A percentile compares a stretch with the other conserved stretches of the same genome.
Evolutionary conservation across 2,113 vertebrate genomes (phyloP).

Genomic region (Perognathus longimembris): DNA sequence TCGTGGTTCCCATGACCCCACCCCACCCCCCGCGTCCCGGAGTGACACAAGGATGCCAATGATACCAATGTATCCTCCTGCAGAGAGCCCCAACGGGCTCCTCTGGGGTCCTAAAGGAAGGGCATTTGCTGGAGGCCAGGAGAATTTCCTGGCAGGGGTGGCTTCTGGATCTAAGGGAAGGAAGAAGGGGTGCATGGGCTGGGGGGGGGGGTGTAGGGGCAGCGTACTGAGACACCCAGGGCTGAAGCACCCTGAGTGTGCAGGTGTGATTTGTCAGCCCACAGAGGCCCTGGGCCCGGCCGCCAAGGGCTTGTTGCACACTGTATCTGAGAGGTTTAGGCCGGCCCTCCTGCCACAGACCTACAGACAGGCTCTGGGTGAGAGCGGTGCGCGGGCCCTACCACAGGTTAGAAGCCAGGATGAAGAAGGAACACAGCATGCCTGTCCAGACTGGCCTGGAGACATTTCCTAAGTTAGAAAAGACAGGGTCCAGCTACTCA

Average conservation of each 20-base stretch:
- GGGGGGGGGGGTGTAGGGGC: too few relatives aligned
- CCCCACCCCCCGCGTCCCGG: too few relatives aligned
- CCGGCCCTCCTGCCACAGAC: background rate
- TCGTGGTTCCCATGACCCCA: too few relatives aligned
- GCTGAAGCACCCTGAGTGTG: background rate
- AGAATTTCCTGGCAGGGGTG: background rate
- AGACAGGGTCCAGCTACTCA: background rate
- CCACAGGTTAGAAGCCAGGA: background rate
- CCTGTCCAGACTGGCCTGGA: too few relatives aligned
- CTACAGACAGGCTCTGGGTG: background rate
- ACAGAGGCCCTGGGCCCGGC: background rate
- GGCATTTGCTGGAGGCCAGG: too few relatives aligned
- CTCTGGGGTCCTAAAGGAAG: background rate
- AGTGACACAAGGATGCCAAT: too few relatives aligned
- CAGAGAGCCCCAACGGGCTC: too few relatives aligned
- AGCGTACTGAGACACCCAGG: background rate
- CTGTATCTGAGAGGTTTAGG: background rate
- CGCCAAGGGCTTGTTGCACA: background rate
- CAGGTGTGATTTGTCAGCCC: background rate
- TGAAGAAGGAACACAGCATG: too few relatives aligned
- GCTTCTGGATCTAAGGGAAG: background rate
- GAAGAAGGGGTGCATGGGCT: background rate
- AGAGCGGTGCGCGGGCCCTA: rapidly evolving
- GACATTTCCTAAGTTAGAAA: background rate
- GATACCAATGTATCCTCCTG: background rate